phyloP scores from a whole-genome alignment of 2,797 vertebrate species.

The Australoheros facetus region DNA sequence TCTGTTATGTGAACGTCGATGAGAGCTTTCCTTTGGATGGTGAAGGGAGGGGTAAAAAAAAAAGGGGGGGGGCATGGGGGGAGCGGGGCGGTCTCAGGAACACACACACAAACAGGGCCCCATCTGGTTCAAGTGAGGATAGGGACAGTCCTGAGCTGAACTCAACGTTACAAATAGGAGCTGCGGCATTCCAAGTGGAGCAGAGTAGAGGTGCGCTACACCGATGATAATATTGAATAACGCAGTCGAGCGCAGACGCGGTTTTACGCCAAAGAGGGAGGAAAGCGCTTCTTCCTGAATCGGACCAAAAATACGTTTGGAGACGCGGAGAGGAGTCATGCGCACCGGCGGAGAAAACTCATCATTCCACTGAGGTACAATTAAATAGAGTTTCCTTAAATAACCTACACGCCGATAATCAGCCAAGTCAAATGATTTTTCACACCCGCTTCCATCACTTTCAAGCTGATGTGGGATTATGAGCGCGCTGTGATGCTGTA shows the following conservation, averaged over 20 bases:
- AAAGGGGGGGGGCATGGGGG: not conserved
- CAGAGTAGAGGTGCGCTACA: conserved; percentile 64
- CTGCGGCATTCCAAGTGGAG: conserved; percentile 72
- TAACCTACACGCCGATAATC: not conserved
- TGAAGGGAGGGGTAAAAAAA: not conserved
- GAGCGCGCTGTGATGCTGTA: too few relatives aligned
- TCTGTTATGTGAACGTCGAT: conserved; percentile 49
- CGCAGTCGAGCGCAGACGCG: conserved; percentile 14
- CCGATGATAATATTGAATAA: conserved; percentile 50
- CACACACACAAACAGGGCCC: conserved; percentile 30
- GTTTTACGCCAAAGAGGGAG: not conserved
- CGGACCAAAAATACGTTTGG: not conserved
- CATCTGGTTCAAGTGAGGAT: conserved; percentile 78
- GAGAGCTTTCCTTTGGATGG: conserved; percentile 49
- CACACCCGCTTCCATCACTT: not conserved
- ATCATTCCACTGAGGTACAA: conserved; percentile 36
- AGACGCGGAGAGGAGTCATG: not conserved
- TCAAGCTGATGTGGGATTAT: not conserved
- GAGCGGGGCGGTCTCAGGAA: conserved; percentile 41
- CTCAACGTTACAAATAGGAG: conserved; percentile 81
- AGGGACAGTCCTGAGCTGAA: conserved; percentile 80
- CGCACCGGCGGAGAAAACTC: not conserved
- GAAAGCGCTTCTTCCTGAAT: not conserved
- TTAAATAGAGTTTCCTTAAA: not conserved
- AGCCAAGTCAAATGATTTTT: not conserved